These are phyloP conservation scores for Epizoanthus stellaris DNA, from an alignment of 92 coral and sea anemone genomes.

Conservation along the genomic window DNA sequence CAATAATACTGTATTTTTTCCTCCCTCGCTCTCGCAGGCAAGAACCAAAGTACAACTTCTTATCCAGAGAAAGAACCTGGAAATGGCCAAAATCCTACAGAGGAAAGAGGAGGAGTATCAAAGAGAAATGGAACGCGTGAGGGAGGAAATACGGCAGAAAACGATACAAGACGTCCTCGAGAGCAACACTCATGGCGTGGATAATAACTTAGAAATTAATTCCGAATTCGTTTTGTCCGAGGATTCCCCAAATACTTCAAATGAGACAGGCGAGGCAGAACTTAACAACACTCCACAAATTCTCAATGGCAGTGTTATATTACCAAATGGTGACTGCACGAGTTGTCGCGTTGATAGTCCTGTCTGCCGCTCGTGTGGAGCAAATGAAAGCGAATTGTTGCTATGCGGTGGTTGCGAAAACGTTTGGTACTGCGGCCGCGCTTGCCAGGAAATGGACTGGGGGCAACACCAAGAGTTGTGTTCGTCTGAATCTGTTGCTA, in stretches of 20 bases:
- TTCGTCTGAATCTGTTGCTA: constrained; percentile 15
- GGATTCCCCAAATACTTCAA: not conserved
- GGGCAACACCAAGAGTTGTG: constrained; percentile 25
- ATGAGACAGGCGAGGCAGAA: not conserved
- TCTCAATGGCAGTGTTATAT: no score
- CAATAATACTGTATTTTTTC: no score
- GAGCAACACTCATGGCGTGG: not conserved
- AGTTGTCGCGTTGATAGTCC: not conserved
- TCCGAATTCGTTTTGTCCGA: not conserved
- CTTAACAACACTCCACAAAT: not conserved
- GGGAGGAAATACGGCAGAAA: not conserved
- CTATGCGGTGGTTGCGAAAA: constrained; percentile 24
- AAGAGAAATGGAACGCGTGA: constrained; percentile 8
- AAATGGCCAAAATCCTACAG: constrained; percentile 14
- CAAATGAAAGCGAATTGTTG: not conserved
- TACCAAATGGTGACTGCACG: no score
- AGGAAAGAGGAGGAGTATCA: not conserved
- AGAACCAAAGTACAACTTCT: constrained; percentile 28
- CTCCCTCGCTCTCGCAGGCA: constrained; percentile 4
- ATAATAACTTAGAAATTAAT: not conserved
- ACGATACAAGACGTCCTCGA: not conserved
- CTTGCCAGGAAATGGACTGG: constrained; percentile 46
- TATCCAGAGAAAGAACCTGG: constrained; percentile 24
- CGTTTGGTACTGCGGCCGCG: constrained; percentile 35
- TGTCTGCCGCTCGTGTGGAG: constrained; percentile 20